A percentile compares a stretch with the other conserved stretches of the same genome.
Evolutionary conservation across 2,888 invertebrate genomes (phyloP).

Genomic region (Xestobium rufovillosum): DNA sequence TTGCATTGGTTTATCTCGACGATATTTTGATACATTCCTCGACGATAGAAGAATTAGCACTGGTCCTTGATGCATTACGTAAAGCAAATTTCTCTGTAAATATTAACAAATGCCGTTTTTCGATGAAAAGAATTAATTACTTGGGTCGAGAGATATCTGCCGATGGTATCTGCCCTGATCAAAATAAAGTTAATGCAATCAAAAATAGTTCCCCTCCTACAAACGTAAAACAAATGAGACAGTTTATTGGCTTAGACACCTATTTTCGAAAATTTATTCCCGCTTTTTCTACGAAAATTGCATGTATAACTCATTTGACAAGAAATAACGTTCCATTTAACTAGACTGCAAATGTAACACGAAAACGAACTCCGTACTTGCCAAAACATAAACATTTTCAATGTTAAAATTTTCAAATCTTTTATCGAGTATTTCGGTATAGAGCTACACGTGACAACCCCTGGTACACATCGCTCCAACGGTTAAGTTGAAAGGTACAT

Average conservation of each 20-base stretch:
- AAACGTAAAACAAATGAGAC: slow-evolving; percentile 9
- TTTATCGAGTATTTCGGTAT: slow-evolving; percentile 16
- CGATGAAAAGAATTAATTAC: slow-evolving; percentile 10
- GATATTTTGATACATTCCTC: too few relatives aligned
- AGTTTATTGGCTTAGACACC: slow-evolving; percentile 6
- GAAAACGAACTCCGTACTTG: too few relatives aligned
- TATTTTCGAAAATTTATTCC: slow-evolving; percentile 11
- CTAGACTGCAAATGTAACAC: slow-evolving; percentile 12
- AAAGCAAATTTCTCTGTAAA: slow-evolving; percentile 6
- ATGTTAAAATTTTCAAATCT: too few relatives aligned
- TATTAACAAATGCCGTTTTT: slow-evolving; percentile 9
- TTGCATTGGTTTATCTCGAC: too few relatives aligned
- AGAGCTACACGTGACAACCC: slow-evolving; percentile 16
- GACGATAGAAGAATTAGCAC: too few relatives aligned
- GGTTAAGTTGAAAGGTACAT: slow-evolving; percentile 19
- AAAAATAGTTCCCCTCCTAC: slow-evolving; percentile 6
- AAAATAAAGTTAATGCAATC: slow-evolving; percentile 5
- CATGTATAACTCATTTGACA: slow-evolving; percentile 16
- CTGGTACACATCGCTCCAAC: slow-evolving; percentile 17
- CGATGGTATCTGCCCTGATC: slow-evolving; percentile 8
- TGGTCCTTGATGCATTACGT: too few relatives aligned
- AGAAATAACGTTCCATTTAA: slow-evolving; percentile 11
- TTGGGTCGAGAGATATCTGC: too few relatives aligned
- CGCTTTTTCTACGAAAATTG: slow-evolving; percentile 6
- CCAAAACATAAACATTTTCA: too few relatives aligned